phyloP scores from a whole-genome alignment of 2,888 invertebrate species.

The Sesamia inferens region DNA sequence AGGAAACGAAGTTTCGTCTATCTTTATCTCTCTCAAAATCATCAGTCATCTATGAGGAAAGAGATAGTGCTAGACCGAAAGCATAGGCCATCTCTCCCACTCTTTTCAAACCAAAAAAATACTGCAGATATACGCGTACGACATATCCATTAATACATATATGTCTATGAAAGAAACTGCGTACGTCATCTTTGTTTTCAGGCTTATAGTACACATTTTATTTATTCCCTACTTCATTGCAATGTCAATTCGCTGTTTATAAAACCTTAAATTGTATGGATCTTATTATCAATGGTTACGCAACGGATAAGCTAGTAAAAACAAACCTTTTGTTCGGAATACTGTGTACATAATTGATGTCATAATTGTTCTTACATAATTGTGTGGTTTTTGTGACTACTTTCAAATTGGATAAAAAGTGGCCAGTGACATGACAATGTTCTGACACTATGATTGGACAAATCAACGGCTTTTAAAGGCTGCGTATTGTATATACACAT shows the following conservation, averaged over 20 bases:
- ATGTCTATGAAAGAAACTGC: no score
- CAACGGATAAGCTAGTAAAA: background rate
- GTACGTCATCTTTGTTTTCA: background rate
- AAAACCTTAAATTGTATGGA: constrained; percentile 2
- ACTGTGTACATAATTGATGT: no score
- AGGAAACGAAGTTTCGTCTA: no score
- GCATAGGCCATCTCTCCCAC: no score
- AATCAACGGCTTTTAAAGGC: background rate
- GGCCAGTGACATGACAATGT: background rate
- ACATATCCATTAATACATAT: no score
- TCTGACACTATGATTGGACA: background rate
- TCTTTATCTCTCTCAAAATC: no score
- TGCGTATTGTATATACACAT: background rate
- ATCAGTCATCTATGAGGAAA: no score
- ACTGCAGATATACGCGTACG: no score
- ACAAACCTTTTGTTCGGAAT: background rate
- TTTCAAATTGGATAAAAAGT: background rate
- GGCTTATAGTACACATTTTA: background rate
- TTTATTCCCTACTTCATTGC: background rate
- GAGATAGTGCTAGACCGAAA: no score
- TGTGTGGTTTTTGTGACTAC: background rate
- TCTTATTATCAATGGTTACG: constrained; percentile 1
- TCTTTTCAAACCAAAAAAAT: no score
- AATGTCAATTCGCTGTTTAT: background rate
- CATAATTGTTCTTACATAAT: no score